A percentile compares a stretch with the other conserved stretches of the same genome.
Conservation (phyloP, 1,140 invertebrate species). For the Scaptomyza pallida region DNA sequence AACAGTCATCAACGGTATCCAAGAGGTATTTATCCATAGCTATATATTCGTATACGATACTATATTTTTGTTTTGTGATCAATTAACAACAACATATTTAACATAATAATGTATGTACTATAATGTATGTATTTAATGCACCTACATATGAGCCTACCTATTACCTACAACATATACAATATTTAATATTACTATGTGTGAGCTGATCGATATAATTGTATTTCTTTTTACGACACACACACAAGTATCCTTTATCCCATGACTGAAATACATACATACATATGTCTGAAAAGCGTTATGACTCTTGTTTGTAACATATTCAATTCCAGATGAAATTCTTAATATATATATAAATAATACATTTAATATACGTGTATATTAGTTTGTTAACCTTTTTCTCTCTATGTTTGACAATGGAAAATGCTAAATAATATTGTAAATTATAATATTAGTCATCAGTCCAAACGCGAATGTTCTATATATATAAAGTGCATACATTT, state of each 20-base stretch:
- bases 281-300: conserved; percentile 10
- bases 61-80: background rate
- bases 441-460: conserved; percentile 10
- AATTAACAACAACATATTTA: background rate
- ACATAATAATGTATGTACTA: conserved; percentile 26
- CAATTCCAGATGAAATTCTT: background rate
- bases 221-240: background rate
- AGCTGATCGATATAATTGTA: conserved; percentile 4
- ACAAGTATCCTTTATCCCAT: background rate
- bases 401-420: background rate
- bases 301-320: conserved; percentile 10
- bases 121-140: conserved; percentile 38
- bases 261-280: no score
- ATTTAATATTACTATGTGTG: conserved; percentile 13
- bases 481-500: conserved; percentile 51
- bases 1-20: conserved; percentile 85
- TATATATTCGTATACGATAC: no score
- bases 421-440: background rate
- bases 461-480: conserved; percentile 7
- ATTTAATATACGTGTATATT: background rate
- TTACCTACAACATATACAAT: no score
- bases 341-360: conserved; percentile 12
- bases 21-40: conserved; percentile 70
- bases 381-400: background rate
- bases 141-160: conserved; percentile 1